Evolutionary conservation across 2,888 invertebrate genomes (phyloP).

Genomic region (Willowsia nigromaculata): DNA sequence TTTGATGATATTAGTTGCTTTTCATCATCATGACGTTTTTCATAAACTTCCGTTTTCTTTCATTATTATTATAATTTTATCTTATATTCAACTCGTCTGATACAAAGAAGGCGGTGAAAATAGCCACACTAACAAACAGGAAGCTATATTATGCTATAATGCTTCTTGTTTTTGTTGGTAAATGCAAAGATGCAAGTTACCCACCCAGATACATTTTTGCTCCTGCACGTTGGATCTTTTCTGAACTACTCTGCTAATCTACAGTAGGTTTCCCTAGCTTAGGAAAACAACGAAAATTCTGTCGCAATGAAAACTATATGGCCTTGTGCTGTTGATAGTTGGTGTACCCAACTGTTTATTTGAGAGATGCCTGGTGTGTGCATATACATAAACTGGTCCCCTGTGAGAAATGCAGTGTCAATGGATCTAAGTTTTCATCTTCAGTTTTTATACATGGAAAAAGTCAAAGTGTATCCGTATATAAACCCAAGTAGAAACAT

Average conservation of each 20-base stretch:
- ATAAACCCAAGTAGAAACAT: neutral
- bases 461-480: neutral
- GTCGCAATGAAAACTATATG: conserved; percentile 8
- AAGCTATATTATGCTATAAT: neutral
- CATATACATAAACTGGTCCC: conserved; percentile 48
- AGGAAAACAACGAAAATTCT: neutral
- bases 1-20: conserved; percentile 43
- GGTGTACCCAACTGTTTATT: neutral
- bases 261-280: neutral
- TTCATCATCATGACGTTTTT: conserved; percentile 45
- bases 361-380: conserved; percentile 23
- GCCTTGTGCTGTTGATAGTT: conserved; percentile 17
- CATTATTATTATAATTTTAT: conserved; percentile 7
- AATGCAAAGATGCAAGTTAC: neutral
- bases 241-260: conserved; percentile 13
- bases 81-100: neutral
- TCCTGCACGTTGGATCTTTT: neutral
- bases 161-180: neutral
- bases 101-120: neutral
- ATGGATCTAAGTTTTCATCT: conserved; percentile 62
- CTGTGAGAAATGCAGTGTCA: conserved; percentile 65
- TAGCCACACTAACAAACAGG: neutral
- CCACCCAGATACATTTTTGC: neutral
- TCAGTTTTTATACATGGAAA: neutral
- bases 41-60: conserved; percentile 16